Conservation (phyloP, 1,140 invertebrate species). For the Diorhabda carinulata region DNA sequence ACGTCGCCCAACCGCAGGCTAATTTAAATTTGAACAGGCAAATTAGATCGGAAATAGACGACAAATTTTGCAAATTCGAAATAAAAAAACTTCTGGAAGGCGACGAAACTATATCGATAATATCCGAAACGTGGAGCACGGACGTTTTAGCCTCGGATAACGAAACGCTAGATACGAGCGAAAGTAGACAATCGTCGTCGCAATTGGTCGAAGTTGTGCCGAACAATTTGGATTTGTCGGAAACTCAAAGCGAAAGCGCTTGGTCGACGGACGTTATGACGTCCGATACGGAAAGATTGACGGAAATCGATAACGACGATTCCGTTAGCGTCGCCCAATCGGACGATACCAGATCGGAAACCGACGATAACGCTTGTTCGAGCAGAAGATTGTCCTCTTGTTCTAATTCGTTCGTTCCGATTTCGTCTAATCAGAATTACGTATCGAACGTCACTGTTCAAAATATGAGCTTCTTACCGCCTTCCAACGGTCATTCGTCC, state of each 20-base stretch:
- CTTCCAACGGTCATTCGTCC: slow-evolving; percentile 18
- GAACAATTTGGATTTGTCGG: slow-evolving; percentile 68
- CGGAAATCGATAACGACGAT: slow-evolving; percentile 82
- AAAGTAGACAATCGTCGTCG: slow-evolving; percentile 49
- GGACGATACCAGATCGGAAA: slow-evolving; percentile 67
- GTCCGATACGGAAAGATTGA: slow-evolving; percentile 88
- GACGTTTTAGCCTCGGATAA: slow-evolving; percentile 94
- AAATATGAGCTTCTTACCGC: slow-evolving; percentile 17
- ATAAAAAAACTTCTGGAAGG: slow-evolving; percentile 82
- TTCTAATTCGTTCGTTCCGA: slow-evolving; percentile 32
- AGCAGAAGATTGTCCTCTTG: slow-evolving; percentile 31
- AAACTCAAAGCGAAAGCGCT: slow-evolving; percentile 88
- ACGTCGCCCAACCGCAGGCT: slow-evolving; percentile 53
- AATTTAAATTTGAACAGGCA: slow-evolving; percentile 57
- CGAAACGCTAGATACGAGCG: slow-evolving; percentile 74
- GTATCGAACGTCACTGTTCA: slow-evolving; percentile 21
- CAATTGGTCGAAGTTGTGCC: slow-evolving; percentile 34
- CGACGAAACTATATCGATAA: slow-evolving; percentile 91
- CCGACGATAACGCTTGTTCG: slow-evolving; percentile 44
- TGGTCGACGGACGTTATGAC: slow-evolving; percentile 97
- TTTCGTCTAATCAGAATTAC: slow-evolving; percentile 17
- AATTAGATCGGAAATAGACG: slow-evolving; percentile 88
- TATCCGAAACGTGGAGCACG: slow-evolving; percentile 96
- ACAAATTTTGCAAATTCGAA: slow-evolving; percentile 98
- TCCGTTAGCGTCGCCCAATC: slow-evolving; percentile 70